Evolutionary conservation across 37 sponge, comb jelly and placozoan genomes (phyloP).

Genomic region (Halichondria panicea): DNA sequence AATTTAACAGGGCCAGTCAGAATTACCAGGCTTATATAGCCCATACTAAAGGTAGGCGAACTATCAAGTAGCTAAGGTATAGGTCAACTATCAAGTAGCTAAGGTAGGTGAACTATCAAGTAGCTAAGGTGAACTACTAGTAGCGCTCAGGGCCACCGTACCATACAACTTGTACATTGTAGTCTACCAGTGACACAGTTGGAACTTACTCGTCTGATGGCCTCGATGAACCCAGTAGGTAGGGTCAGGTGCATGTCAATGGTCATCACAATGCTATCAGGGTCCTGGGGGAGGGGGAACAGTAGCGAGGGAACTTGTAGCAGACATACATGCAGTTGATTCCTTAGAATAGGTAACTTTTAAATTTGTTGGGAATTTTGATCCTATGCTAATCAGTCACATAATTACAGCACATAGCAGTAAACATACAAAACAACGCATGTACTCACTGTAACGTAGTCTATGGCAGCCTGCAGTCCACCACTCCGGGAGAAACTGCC

Average conservation of each 20-base stretch:
- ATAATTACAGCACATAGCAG: background rate
- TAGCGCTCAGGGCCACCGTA: too few species aligned
- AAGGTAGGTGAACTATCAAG: too few species aligned
- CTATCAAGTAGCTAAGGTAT: too few species aligned
- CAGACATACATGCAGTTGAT: background rate
- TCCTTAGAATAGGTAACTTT: background rate
- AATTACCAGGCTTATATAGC: too few species aligned
- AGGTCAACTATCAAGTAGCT: too few species aligned
- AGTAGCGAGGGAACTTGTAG: background rate
- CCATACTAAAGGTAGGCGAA: too few species aligned
- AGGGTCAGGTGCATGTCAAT: constrained; percentile 77
- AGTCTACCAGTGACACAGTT: too few species aligned
- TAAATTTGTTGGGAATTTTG: background rate
- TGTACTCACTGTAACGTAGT: constrained; percentile 54
- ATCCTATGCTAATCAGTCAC: constrained; percentile 2
- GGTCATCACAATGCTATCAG: constrained; percentile 70
- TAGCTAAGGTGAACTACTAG: too few species aligned
- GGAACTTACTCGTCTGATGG: constrained; percentile 56
- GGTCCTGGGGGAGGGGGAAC: constrained; percentile 22
- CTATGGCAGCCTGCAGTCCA: constrained; percentile 71
- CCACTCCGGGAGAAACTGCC: constrained; percentile 55
- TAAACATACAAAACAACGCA: background rate
- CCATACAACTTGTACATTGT: too few species aligned
- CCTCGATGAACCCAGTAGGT: constrained; percentile 56
- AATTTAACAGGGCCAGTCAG: too few species aligned